These are phyloP conservation scores for Drosophila tani DNA, from an alignment of 1,140 invertebrate genomes.

Conservation along the genomic window DNA sequence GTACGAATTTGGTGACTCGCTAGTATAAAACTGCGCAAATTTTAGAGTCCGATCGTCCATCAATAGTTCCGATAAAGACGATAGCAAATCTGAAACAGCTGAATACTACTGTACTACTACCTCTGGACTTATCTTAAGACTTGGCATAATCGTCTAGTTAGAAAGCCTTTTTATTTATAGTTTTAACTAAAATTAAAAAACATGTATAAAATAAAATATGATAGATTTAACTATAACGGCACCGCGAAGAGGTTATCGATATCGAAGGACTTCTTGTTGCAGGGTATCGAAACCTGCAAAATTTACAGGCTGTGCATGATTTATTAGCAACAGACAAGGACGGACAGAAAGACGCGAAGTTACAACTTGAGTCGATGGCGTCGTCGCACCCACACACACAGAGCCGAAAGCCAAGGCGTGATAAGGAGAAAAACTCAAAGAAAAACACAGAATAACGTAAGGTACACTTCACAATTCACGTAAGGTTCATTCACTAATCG, in stretches of 20 bases:
- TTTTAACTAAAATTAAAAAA: too few species aligned
- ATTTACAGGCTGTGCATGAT: slow-evolving; percentile 64
- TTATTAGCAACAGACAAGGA: slow-evolving; percentile 68
- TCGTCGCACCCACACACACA: slow-evolving; percentile 30
- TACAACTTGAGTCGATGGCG: slow-evolving; percentile 56
- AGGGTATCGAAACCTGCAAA: slow-evolving; percentile 36
- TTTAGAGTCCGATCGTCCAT: too few species aligned
- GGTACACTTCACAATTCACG: slow-evolving; percentile 9
- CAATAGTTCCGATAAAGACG: too few species aligned
- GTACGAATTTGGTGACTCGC: too few species aligned
- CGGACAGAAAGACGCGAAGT: slow-evolving; percentile 62
- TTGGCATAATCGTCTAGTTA: too few species aligned
- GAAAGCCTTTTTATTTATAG: too few species aligned
- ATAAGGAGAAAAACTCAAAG: slow-evolving; percentile 3
- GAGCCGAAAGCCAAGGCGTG: neutral
- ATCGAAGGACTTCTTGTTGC: neutral
- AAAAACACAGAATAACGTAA: slow-evolving; percentile 25
- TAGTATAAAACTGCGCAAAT: too few species aligned
- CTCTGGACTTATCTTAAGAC: too few species aligned
- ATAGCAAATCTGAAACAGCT: too few species aligned
- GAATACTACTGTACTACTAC: too few species aligned
- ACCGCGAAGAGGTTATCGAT: neutral
- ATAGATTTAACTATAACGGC: neutral
- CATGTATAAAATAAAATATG: too few species aligned
- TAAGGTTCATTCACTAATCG: slow-evolving; percentile 44